phyloP scores from a whole-genome alignment of 2,888 invertebrate genomes.

The Atrina japonica region DNA sequence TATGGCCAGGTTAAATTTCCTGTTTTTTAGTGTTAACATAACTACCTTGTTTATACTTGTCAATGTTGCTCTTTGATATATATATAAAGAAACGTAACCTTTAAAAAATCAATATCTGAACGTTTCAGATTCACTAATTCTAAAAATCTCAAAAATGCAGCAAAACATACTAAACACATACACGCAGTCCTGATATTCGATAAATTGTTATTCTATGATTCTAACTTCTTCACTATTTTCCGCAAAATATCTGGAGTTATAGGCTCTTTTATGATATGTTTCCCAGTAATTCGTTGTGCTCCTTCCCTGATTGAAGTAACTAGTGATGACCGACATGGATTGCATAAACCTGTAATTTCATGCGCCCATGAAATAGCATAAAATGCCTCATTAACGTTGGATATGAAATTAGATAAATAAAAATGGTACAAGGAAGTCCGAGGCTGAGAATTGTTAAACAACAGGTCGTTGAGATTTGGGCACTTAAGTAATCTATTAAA shows the following conservation, averaged over 20 bases:
- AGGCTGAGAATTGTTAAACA: conserved; percentile 30
- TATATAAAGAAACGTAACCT: too few relatives aligned
- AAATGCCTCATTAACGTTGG: conserved; percentile 28
- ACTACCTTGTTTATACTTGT: background rate
- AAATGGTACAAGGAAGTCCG: conserved; percentile 25
- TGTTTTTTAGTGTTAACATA: background rate
- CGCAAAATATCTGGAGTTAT: too few relatives aligned
- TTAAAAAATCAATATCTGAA: too few relatives aligned
- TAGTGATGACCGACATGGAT: conserved; percentile 33
- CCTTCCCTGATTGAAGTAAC: conserved; percentile 27
- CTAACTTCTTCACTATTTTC: too few relatives aligned
- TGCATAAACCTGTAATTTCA: conserved; percentile 18
- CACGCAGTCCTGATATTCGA: too few relatives aligned
- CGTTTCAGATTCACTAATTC: too few relatives aligned
- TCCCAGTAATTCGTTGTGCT: conserved; percentile 1
- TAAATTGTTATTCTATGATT: too few relatives aligned
- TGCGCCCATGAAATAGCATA: conserved; percentile 38
- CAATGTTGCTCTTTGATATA: too few relatives aligned
- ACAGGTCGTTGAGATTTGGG: too few relatives aligned
- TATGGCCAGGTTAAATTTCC: background rate
- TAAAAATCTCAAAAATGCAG: too few relatives aligned
- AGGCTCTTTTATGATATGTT: conserved; percentile 5
- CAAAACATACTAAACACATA: too few relatives aligned
- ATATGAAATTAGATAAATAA: conserved; percentile 13
- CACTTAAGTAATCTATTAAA: conserved; percentile 25